phyloP scores from a whole-genome alignment of 1,140 invertebrate species.

The Myzus persicae region DNA sequence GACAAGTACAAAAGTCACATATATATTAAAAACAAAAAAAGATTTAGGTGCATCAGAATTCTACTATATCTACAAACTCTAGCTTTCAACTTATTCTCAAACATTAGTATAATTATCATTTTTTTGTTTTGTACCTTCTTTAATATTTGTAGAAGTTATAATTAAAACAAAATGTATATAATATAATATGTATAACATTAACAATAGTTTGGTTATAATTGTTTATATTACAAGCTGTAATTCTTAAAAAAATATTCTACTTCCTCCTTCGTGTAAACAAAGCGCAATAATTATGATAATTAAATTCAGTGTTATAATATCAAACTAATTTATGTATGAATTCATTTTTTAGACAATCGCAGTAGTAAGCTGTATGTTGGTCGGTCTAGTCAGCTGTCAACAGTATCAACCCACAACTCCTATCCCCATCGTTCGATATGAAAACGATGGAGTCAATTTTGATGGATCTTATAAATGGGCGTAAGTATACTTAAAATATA shows the following conservation, averaged over 20 bases:
- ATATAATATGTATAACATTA: no score
- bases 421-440: slow-evolving; percentile 68
- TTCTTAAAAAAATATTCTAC: neutral
- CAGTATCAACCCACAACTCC: slow-evolving; percentile 61
- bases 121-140: neutral
- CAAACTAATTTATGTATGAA: neutral
- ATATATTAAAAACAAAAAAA: no score
- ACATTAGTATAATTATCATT: neutral
- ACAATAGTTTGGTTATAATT: neutral
- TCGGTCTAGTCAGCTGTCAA: slow-evolving; percentile 43
- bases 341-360: slow-evolving; percentile 38
- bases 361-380: slow-evolving; percentile 40
- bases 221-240: neutral
- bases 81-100: neutral
- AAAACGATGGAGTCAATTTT: slow-evolving; percentile 70
- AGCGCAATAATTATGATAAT: neutral
- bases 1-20: neutral
- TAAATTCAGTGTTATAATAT: neutral
- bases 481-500: slow-evolving; percentile 64
- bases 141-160: no score
- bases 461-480: slow-evolving; percentile 74
- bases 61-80: neutral
- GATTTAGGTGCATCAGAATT: neutral
- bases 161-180: no score
- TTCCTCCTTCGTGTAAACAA: neutral